Evolutionary conservation across 1,140 invertebrate species (phyloP).

Genomic region (Drosophila guanche): DNA sequence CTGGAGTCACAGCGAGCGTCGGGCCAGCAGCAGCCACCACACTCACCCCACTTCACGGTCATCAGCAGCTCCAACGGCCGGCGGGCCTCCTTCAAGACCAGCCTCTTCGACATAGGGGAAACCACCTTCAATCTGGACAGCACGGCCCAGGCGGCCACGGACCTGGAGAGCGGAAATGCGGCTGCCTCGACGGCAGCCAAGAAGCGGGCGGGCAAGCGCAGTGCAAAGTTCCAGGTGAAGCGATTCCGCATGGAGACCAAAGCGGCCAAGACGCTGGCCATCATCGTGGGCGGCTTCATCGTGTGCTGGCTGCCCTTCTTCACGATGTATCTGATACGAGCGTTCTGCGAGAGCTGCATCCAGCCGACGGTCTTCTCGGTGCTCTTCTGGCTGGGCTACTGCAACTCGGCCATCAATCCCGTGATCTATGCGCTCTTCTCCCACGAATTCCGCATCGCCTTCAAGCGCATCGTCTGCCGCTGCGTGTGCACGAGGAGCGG

Average conservation of each 20-base stretch:
- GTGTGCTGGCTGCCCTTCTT: conserved; percentile 96
- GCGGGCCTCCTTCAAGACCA: conserved; percentile 68
- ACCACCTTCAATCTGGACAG: conserved; percentile 73
- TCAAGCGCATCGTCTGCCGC: conserved; percentile 90
- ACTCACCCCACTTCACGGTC: conserved; percentile 84
- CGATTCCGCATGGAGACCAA: conserved; percentile 91
- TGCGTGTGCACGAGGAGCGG: conserved; percentile 84
- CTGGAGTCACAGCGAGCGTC: conserved; percentile 75
- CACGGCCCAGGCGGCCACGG: conserved; percentile 10
- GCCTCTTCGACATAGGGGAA: conserved; percentile 77
- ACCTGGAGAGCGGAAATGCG: conserved; percentile 46
- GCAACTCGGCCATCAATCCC: conserved; percentile 95
- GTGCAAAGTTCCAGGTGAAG: conserved; percentile 85
- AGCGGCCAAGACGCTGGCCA: conserved; percentile 94
- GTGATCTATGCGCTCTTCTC: conserved; percentile 95
- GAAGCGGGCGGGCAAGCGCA: conserved; percentile 84
- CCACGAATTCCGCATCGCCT: conserved; percentile 92
- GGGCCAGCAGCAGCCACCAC: conserved; percentile 85
- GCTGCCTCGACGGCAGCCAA: conserved; percentile 67
- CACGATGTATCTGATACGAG: conserved; percentile 91
- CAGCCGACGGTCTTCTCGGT: conserved; percentile 89
- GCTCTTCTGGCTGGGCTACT: conserved; percentile 96
- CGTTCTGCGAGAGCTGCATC: conserved; percentile 89
- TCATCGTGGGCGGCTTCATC: conserved; percentile 96
- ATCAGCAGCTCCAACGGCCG: conserved; percentile 64